Evolutionary conservation across 2,888 invertebrate genomes (phyloP).

Genomic region (Atherix ibis): DNA sequence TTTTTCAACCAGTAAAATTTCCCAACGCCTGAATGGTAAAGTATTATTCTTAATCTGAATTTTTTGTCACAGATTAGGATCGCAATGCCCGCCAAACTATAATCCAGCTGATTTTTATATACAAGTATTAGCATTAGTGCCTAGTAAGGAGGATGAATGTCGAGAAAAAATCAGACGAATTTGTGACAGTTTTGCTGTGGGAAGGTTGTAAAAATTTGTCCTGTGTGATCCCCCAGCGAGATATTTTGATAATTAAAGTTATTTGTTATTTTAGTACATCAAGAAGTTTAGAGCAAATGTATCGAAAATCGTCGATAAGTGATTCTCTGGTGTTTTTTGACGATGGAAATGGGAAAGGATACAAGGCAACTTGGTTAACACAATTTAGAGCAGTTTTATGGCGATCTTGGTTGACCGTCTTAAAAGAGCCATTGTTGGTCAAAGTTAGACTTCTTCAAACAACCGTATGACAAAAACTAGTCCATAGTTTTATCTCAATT

Average conservation of each 20-base stretch:
- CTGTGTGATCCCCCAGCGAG: too few species aligned
- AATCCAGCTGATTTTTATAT: slow-evolving; percentile 93
- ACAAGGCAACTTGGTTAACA: slow-evolving; percentile 73
- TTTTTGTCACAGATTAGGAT: slow-evolving; percentile 46
- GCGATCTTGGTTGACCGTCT: slow-evolving; percentile 76
- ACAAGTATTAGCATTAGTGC: slow-evolving; percentile 72
- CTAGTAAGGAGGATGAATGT: slow-evolving; percentile 67
- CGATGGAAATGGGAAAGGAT: slow-evolving; percentile 23
- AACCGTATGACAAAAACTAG: slow-evolving; percentile 60
- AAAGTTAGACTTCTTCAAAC: slow-evolving; percentile 80
- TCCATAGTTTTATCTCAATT: slow-evolving; percentile 6
- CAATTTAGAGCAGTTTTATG: slow-evolving; percentile 82
- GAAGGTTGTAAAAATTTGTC: slow-evolving; percentile 16
- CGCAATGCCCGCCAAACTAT: slow-evolving; percentile 74
- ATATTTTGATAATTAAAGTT: not conserved
- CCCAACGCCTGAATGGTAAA: slow-evolving; percentile 1
- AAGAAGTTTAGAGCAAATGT: slow-evolving; percentile 24
- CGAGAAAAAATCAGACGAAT: slow-evolving; percentile 61
- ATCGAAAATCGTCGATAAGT: slow-evolving; percentile 17
- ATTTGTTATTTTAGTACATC: slow-evolving; percentile 17
- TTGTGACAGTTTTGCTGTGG: slow-evolving; percentile 50
- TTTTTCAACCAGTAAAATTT: slow-evolving; percentile 62
- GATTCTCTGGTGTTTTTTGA: slow-evolving; percentile 11
- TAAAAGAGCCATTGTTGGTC: slow-evolving; percentile 81
- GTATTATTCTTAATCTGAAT: slow-evolving; percentile 1